These are phyloP conservation scores for Selenia dentaria DNA, from an alignment of 2,888 invertebrate species.

Conservation along the genomic window DNA sequence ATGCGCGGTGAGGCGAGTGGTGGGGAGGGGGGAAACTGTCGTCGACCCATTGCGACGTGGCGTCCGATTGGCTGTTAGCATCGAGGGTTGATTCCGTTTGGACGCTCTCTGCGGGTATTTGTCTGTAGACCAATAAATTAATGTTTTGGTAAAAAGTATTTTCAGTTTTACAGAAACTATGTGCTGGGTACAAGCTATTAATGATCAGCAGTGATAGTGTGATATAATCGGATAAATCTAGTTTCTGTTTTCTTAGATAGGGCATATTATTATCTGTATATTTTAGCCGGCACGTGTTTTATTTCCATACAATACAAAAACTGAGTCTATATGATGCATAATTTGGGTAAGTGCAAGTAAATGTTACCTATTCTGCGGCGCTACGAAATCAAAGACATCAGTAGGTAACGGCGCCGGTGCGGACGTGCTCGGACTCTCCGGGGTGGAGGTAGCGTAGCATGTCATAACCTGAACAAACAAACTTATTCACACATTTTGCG, in stretches of 20 bases:
- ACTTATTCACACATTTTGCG: no score
- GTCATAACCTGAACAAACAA: conserved; percentile 70
- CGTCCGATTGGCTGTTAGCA: conserved; percentile 68
- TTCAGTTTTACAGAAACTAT: no score
- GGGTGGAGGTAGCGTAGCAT: conserved; percentile 75
- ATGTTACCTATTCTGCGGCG: conserved; percentile 63
- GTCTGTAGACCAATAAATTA: conserved; percentile 33
- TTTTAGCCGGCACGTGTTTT: no score
- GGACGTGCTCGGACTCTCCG: conserved; percentile 69
- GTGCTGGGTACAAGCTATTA: no score
- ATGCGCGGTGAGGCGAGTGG: conserved; percentile 55
- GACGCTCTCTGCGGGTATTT: conserved; percentile 40
- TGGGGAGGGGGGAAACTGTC: conserved; percentile 77
- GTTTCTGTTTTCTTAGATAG: no score
- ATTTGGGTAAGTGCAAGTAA: no score
- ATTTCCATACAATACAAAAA: no score
- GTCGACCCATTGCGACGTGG: conserved; percentile 81
- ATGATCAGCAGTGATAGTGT: no score
- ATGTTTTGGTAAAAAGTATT: no score
- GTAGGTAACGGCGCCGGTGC: conserved; percentile 57
- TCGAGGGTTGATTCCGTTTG: conserved; percentile 65
- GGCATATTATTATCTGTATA: no score
- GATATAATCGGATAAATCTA: no score
- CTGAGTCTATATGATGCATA: no score
- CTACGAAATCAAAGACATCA: conserved; percentile 67